Conservation (phyloP, 2,797 vertebrate species). For the Acipenser transmontanus region DNA sequence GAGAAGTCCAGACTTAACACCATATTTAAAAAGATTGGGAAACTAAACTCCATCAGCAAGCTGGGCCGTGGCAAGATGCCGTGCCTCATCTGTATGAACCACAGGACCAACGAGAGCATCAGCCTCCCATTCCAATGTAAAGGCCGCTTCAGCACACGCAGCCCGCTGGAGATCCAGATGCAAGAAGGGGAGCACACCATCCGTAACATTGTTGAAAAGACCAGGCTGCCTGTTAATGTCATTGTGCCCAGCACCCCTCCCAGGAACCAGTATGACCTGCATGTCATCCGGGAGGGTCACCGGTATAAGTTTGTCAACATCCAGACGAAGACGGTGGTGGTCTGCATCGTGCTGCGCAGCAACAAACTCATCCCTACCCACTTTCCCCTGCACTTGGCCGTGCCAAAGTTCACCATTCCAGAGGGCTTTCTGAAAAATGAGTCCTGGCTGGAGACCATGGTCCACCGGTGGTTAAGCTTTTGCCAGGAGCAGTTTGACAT, state of each 20-base stretch:
- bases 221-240: slow-evolving; percentile 89
- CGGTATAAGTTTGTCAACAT: slow-evolving; percentile 96
- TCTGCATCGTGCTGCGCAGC: slow-evolving; percentile 81
- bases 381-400: slow-evolving; percentile 82
- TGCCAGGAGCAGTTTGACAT: slow-evolving; percentile 96
- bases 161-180: slow-evolving; percentile 94
- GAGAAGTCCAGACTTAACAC: slow-evolving; percentile 95
- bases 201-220: slow-evolving; percentile 94
- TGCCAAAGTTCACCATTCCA: slow-evolving; percentile 78
- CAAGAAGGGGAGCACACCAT: slow-evolving; percentile 96
- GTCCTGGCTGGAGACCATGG: slow-evolving; percentile 79
- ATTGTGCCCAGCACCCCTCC: slow-evolving; percentile 84
- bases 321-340: slow-evolving; percentile 93
- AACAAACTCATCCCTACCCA: slow-evolving; percentile 88
- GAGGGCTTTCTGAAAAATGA: slow-evolving; percentile 86
- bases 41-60: slow-evolving; percentile 90
- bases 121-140: slow-evolving; percentile 97
- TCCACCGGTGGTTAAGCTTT: slow-evolving; percentile 86
- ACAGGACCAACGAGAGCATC: slow-evolving; percentile 96
- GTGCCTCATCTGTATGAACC: slow-evolving; percentile 98
- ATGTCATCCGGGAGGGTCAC: slow-evolving; percentile 92
- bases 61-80: slow-evolving; percentile 95
- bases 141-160: slow-evolving; percentile 92
- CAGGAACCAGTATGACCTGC: slow-evolving; percentile 89
- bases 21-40: slow-evolving; percentile 94